phyloP scores from a whole-genome alignment of 2,113 vertebrate genomes.

The Xyliphius kryptos region DNA sequence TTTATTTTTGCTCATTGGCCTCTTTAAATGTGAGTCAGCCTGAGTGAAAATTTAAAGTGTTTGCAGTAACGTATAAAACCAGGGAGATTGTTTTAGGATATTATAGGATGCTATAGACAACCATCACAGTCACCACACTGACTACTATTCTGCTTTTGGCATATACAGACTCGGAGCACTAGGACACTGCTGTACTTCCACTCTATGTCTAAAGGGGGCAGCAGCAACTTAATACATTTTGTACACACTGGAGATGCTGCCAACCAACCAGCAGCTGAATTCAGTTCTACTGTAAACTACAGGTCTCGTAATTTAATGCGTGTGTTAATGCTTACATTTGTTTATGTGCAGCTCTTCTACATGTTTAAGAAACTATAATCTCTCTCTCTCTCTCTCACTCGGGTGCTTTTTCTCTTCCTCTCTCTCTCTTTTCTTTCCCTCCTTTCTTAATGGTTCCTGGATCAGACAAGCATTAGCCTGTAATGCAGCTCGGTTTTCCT shows the following conservation, averaged over 20 bases:
- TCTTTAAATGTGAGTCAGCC: too few relatives aligned
- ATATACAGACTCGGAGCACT: conserved; percentile 5
- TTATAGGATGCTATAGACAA: background rate
- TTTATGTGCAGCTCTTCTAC: background rate
- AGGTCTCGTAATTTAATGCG: conserved; percentile 25
- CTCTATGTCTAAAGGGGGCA: conserved; percentile 8
- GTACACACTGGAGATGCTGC: conserved; percentile 23
- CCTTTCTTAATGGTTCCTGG: background rate
- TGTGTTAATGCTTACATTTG: conserved; percentile 5
- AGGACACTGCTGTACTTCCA: conserved; percentile 4
- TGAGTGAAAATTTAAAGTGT: too few relatives aligned
- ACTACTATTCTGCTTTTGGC: background rate
- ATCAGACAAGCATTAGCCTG: conserved; percentile 6
- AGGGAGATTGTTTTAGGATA: background rate
- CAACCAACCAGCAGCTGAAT: conserved; percentile 24
- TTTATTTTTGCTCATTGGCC: too few relatives aligned
- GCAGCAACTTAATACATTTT: conserved; percentile 4
- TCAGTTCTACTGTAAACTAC: conserved; percentile 32
- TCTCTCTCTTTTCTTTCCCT: background rate
- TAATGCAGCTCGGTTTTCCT: background rate
- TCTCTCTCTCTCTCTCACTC: background rate
- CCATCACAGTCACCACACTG: background rate
- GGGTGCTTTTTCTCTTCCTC: background rate
- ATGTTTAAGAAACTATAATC: too few relatives aligned
- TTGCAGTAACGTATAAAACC: background rate